Evolutionary conservation across 1,140 invertebrate genomes (phyloP).

Genomic region (Diorhabda elongata): DNA sequence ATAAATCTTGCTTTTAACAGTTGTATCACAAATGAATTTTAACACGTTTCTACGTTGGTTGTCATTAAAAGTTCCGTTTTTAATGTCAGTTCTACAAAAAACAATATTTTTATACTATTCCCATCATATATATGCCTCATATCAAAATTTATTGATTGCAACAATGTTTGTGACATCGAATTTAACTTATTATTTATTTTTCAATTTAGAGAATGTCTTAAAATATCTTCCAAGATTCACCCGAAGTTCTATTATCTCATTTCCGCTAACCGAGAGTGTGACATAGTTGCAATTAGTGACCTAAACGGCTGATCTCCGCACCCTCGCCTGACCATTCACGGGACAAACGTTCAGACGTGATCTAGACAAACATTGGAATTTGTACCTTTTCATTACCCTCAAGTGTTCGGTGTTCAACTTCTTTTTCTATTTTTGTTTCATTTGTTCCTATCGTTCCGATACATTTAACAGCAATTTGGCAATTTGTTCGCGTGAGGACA

Average conservation of each 20-base stretch:
- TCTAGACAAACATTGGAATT: slow-evolving; percentile 26
- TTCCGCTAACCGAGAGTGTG: slow-evolving; percentile 38
- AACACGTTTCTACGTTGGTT: too few species aligned
- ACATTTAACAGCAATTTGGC: slow-evolving; percentile 8
- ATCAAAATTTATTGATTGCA: too few species aligned
- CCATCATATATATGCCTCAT: too few species aligned
- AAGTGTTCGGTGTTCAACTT: slow-evolving; percentile 12
- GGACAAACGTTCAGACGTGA: slow-evolving; percentile 27
- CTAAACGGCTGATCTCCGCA: slow-evolving; percentile 33
- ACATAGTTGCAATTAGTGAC: slow-evolving; percentile 38
- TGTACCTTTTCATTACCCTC: slow-evolving; percentile 27
- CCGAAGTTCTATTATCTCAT: slow-evolving; percentile 38
- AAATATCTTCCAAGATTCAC: not conserved
- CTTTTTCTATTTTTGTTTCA: not conserved
- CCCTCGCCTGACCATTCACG: slow-evolving; percentile 24
- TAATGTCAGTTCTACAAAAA: too few species aligned
- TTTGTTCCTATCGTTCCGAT: not conserved
- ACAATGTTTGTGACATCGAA: too few species aligned
- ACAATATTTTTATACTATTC: too few species aligned
- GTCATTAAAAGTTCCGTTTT: too few species aligned
- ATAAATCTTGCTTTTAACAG: too few species aligned
- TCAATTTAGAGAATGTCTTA: not conserved
- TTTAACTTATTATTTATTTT: too few species aligned
- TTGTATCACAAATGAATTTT: too few species aligned
- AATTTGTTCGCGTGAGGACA: not conserved